A percentile compares a stretch with the other conserved stretches of the same genome.
Conservation (phyloP, 2,797 vertebrate genomes). For the Muscicapa comitata region DNA sequence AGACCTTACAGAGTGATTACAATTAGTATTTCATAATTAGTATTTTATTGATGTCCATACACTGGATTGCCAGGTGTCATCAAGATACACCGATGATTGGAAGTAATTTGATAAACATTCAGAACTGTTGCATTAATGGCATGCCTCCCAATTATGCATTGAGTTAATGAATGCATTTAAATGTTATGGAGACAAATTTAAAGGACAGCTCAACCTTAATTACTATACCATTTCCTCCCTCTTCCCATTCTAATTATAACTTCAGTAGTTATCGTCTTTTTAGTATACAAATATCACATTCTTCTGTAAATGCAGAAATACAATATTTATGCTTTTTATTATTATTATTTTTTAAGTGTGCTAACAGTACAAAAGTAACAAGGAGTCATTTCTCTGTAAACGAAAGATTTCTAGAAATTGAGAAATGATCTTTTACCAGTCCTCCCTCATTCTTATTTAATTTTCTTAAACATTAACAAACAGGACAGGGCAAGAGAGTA, state of each 20-base stretch:
- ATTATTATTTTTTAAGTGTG: not conserved
- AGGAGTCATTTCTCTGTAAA: not conserved
- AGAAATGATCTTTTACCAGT: not conserved
- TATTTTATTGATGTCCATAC: constrained; percentile 72
- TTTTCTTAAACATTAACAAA: not conserved
- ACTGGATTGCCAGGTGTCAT: constrained; percentile 39
- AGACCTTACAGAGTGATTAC: constrained; percentile 61
- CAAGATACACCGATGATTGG: constrained; percentile 58
- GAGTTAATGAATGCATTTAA: constrained; percentile 73
- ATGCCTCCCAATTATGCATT: constrained; percentile 65
- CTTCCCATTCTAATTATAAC: constrained; percentile 66
- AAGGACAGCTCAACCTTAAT: constrained; percentile 73
- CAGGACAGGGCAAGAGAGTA: not conserved
- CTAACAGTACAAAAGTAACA: not conserved
- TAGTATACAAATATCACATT: constrained; percentile 3
- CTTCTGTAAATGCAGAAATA: not conserved
- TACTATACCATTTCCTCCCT: constrained; percentile 34
- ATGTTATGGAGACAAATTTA: constrained; percentile 67
- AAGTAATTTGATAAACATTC: constrained; percentile 74
- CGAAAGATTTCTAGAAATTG: not conserved
- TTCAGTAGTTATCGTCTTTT: constrained; percentile 44
- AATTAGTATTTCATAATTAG: constrained; percentile 75
- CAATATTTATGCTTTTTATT: not conserved
- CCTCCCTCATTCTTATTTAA: not conserved
- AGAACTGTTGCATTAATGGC: constrained; percentile 69